Evolutionary conservation across 2,888 invertebrate species (phyloP).

Genomic region (Tanytarsus gracilentus): DNA sequence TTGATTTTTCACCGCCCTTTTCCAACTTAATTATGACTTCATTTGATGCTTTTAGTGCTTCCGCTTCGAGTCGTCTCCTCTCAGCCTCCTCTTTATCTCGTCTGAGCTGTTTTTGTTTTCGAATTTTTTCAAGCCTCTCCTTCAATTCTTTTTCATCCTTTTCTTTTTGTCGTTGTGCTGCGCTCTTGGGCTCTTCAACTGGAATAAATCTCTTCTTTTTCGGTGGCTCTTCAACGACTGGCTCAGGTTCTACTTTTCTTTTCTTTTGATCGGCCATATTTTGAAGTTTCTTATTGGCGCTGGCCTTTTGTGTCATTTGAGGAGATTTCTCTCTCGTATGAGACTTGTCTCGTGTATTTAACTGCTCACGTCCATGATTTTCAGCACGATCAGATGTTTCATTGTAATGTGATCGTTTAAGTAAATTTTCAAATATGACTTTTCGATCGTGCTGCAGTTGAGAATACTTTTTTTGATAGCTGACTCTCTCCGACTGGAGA

Average conservation of each 20-base stretch:
- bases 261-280: constrained; percentile 17
- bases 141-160: background rate
- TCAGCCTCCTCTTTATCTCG: background rate
- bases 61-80: background rate
- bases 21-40: background rate
- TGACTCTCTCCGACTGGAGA: constrained; percentile 17
- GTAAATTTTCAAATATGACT: constrained; percentile 14
- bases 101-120: background rate
- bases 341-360: background rate
- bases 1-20: background rate
- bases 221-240: background rate
- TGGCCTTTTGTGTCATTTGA: background rate
- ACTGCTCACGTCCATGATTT: background rate
- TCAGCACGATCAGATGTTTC: background rate
- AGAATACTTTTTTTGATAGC: constrained; percentile 12
- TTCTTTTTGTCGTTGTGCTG: background rate
- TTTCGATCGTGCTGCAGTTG: constrained; percentile 16
- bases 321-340: background rate
- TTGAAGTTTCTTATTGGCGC: constrained; percentile 4
- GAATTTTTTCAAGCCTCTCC: background rate
- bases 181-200: background rate
- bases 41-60: background rate
- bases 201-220: constrained; percentile 1
- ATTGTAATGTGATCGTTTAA: background rate
- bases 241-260: background rate